Conservation (phyloP, 2,113 vertebrate genomes). For the Rynchops niger region DNA sequence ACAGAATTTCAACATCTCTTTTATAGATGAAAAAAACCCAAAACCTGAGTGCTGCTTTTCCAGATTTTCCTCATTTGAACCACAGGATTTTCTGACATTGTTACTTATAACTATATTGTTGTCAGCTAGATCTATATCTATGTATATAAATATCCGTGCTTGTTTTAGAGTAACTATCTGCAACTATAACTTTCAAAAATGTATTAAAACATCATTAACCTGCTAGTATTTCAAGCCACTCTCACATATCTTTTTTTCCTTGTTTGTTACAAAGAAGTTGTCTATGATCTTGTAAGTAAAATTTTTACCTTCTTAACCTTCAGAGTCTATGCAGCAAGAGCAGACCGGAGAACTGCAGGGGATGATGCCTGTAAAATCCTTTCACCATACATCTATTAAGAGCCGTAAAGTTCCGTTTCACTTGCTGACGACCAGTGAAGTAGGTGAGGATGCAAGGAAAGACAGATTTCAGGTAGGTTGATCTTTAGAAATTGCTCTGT, state of each 20-base stretch:
- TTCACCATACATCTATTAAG: background rate
- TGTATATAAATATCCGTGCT: background rate
- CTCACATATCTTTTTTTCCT: background rate
- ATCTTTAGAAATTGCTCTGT: background rate
- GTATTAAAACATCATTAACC: background rate
- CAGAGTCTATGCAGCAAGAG: background rate
- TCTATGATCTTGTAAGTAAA: background rate
- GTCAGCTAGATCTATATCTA: background rate
- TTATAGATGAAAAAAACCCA: constrained; percentile 14
- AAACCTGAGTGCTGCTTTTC: constrained; percentile 3
- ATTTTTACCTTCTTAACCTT: background rate
- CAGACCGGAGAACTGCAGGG: background rate
- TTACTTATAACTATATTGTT: constrained; percentile 11
- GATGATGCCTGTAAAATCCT: background rate
- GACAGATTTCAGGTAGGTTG: background rate
- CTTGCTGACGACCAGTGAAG: background rate
- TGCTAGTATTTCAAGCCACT: background rate
- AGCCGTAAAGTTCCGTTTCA: background rate
- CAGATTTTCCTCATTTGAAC: constrained; percentile 37
- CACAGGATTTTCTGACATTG: background rate
- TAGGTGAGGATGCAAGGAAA: background rate
- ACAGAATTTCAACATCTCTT: background rate
- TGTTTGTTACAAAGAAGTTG: background rate
- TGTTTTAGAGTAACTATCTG: background rate
- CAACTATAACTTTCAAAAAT: background rate